Evolutionary conservation across 2,888 invertebrate genomes (phyloP).

Genomic region (Drosophila stalkeri): DNA sequence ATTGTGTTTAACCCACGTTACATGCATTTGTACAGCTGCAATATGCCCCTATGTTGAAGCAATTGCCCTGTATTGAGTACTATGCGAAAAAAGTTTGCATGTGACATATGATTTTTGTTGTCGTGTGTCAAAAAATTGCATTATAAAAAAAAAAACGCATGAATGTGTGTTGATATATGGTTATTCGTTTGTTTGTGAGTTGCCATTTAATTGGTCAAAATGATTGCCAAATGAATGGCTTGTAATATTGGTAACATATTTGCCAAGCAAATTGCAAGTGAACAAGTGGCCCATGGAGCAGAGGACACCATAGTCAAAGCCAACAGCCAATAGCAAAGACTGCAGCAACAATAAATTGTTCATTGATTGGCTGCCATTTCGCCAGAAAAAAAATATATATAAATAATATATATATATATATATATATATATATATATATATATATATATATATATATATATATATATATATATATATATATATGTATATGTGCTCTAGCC

Average conservation of each 20-base stretch:
- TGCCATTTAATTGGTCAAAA: slow-evolving; percentile 70
- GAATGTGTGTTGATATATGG: slow-evolving; percentile 26
- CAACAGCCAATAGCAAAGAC: slow-evolving; percentile 9
- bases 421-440: neutral
- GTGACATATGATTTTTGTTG: slow-evolving; percentile 37
- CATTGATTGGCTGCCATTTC: slow-evolving; percentile 68
- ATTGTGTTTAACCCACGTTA: neutral
- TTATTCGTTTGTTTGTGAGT: slow-evolving; percentile 18
- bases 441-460: neutral
- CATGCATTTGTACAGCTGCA: slow-evolving; percentile 5
- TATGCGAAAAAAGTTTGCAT: slow-evolving; percentile 7
- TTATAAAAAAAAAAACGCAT: slow-evolving; percentile 30
- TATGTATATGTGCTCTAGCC: neutral
- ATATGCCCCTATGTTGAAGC: neutral
- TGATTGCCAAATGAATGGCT: slow-evolving; percentile 77
- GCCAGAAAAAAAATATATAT: too few species aligned
- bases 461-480: neutral
- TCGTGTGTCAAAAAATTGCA: slow-evolving; percentile 22
- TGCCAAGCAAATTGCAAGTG: slow-evolving; percentile 58
- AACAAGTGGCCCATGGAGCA: slow-evolving; percentile 4
- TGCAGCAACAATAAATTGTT: slow-evolving; percentile 68
- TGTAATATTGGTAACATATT: slow-evolving; percentile 57
- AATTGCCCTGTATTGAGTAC: neutral
- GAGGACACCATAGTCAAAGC: slow-evolving; percentile 3
- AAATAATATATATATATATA: neutral